Percentiles rank a stretch among this genome's conserved stretches.
Conservation (phyloP, 2,888 invertebrate genomes). For the Norana najaformis region DNA sequence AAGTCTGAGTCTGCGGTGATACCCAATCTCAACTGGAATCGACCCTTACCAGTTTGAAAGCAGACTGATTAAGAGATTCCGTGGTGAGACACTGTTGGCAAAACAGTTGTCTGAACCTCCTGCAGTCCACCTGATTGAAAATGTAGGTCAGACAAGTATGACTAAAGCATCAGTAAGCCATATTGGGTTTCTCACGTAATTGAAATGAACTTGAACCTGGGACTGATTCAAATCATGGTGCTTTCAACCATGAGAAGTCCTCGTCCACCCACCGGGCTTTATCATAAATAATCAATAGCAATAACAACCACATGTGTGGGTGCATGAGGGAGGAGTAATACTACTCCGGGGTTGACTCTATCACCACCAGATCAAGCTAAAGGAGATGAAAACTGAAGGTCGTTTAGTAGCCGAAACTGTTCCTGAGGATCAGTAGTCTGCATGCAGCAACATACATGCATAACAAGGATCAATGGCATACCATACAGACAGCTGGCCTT, state of each 20-base stretch:
- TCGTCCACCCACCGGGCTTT: background rate
- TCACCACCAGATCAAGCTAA: background rate
- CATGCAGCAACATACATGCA: background rate
- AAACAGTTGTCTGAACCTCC: background rate
- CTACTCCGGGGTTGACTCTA: background rate
- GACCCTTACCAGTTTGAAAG: background rate
- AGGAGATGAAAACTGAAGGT: background rate
- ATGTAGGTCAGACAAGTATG: slow-evolving; percentile 5
- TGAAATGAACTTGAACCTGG: background rate
- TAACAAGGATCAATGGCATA: background rate
- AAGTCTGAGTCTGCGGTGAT: background rate
- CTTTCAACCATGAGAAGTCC: background rate
- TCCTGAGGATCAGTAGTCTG: background rate
- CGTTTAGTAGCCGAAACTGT: background rate
- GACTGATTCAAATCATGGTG: background rate
- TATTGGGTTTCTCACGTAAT: background rate
- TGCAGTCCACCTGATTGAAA: background rate
- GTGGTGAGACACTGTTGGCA: too few species aligned
- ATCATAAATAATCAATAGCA: background rate
- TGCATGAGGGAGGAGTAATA: background rate
- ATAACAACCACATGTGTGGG: too few species aligned
- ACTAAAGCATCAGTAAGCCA: background rate
- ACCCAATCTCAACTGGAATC: background rate
- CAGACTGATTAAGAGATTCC: background rate
- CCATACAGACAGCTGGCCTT: background rate